phyloP scores from a whole-genome alignment of 2,888 invertebrate genomes.

The Eretmocerus hayati region DNA sequence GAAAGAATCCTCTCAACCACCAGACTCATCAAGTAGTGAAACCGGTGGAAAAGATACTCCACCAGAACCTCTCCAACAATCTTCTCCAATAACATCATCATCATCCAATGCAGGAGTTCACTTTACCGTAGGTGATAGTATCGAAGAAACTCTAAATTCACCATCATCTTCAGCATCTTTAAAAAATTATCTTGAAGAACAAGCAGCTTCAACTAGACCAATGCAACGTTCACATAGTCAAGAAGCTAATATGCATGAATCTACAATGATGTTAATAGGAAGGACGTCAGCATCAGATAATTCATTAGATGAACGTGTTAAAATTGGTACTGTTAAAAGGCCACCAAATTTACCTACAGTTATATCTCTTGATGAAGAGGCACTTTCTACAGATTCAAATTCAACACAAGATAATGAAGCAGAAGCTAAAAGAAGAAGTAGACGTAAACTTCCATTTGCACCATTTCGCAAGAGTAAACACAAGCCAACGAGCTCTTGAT shows the following conservation, averaged over 20 bases:
- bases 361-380: conserved; percentile 55
- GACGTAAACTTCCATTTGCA: conserved; percentile 60
- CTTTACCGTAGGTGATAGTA: conserved; percentile 39
- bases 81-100: no score
- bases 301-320: conserved; percentile 46
- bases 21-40: conserved; percentile 55
- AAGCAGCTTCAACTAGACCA: conserved; percentile 4
- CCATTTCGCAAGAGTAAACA: conserved; percentile 56
- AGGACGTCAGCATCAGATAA: conserved; percentile 52
- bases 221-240: conserved; percentile 52
- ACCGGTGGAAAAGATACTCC: conserved; percentile 51
- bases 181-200: no score
- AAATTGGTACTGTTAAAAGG: no score
- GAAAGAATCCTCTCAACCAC: conserved; percentile 48
- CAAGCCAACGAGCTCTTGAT: conserved; percentile 38
- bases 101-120: no score
- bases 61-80: no score
- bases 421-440: conserved; percentile 54
- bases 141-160: conserved; percentile 21
- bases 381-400: conserved; percentile 61
- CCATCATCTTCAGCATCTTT: neutral
- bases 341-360: conserved; percentile 31
- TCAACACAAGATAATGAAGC: conserved; percentile 60
- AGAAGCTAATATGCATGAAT: conserved; percentile 43
- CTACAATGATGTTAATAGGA: conserved; percentile 29